These are phyloP conservation scores for Lycocorax pyrrhopterus DNA, from an alignment of 2,113 vertebrate species.

Conservation along the genomic window DNA sequence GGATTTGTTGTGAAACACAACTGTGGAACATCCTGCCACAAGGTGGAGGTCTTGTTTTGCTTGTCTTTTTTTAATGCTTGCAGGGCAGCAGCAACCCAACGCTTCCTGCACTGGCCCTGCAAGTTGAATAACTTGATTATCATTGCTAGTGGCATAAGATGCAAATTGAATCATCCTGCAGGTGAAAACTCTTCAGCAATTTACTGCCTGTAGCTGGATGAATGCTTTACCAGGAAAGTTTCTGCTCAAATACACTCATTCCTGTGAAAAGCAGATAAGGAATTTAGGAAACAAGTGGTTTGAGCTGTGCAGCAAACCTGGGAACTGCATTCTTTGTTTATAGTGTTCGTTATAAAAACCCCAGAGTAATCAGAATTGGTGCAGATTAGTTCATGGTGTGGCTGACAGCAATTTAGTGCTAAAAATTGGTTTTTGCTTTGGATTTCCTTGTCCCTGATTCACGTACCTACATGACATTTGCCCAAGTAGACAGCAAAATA, in stretches of 20 bases:
- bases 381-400: background rate
- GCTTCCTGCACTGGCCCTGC: background rate
- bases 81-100: background rate
- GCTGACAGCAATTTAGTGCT: background rate
- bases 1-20: background rate
- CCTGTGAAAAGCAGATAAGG: background rate
- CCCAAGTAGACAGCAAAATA: background rate
- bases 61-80: background rate
- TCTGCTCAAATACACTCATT: background rate
- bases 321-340: background rate
- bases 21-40: background rate
- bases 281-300: background rate
- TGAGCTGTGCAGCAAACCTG: background rate
- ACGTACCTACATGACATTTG: background rate
- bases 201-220: background rate
- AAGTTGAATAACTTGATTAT: background rate
- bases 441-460: background rate
- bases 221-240: background rate
- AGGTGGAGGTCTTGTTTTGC: conserved; percentile 19
- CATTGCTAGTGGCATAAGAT: background rate
- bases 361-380: background rate
- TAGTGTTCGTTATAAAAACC: background rate
- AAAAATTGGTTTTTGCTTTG: background rate
- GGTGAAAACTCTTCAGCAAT: background rate
- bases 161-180: background rate